Conservation (phyloP, 1,140 invertebrate genomes). For the Rhynchophorus ferrugineus region DNA sequence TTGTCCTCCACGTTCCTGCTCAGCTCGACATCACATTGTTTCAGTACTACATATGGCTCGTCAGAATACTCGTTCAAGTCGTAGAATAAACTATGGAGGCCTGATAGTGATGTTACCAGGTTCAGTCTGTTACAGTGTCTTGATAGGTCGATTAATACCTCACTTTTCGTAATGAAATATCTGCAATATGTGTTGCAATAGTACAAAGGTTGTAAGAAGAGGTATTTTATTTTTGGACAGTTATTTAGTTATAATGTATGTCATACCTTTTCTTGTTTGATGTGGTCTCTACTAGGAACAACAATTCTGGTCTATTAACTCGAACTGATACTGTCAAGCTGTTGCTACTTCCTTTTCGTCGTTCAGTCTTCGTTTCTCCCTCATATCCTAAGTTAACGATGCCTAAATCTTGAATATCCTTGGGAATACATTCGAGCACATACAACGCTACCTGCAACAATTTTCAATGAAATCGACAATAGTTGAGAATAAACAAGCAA, state of each 20-base stretch:
- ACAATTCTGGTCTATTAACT: constrained; percentile 69
- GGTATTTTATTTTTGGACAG: not conserved
- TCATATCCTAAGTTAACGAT: constrained; percentile 60
- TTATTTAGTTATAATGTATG: not conserved
- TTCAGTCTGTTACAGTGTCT: constrained; percentile 57
- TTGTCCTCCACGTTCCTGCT: constrained; percentile 56
- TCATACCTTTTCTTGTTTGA: constrained; percentile 57
- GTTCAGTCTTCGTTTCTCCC: constrained; percentile 37
- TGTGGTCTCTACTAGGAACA: constrained; percentile 63
- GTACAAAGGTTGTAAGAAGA: too few relatives aligned
- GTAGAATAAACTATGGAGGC: constrained; percentile 58
- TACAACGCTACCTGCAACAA: constrained; percentile 45
- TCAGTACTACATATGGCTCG: constrained; percentile 50
- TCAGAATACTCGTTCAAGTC: constrained; percentile 41
- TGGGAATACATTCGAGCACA: constrained; percentile 58
- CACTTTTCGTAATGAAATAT: constrained; percentile 64
- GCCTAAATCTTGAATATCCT: constrained; percentile 48
- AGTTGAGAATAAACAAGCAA: too few relatives aligned
- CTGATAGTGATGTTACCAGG: constrained; percentile 56
- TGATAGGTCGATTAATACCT: constrained; percentile 67
- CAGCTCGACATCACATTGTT: constrained; percentile 67
- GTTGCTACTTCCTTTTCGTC: constrained; percentile 34
- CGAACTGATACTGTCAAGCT: constrained; percentile 61
- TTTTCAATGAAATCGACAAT: not conserved
- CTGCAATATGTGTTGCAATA: too few relatives aligned